phyloP scores from a whole-genome alignment of 92 coral and sea anemone species.

The Zoanthus solanderi region DNA sequence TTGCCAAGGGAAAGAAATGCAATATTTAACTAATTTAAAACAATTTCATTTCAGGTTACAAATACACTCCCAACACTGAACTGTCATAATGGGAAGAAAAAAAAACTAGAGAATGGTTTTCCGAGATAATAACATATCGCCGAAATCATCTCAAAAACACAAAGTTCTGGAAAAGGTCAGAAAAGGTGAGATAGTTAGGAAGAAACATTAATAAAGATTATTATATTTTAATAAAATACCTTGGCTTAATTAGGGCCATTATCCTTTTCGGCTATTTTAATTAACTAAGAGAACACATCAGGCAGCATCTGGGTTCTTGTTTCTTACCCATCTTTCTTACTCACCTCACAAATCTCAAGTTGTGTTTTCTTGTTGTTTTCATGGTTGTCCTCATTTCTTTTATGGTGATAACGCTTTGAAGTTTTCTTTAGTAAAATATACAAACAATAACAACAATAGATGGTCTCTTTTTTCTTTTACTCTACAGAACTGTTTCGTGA shows the following conservation, averaged over 20 bases:
- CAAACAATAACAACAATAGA: too few species aligned
- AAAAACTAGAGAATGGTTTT: constrained; percentile 15
- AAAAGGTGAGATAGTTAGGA: constrained; percentile 46
- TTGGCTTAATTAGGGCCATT: constrained; percentile 49
- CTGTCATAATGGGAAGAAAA: constrained; percentile 38
- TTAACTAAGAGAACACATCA: constrained; percentile 50
- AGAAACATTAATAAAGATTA: constrained; percentile 27
- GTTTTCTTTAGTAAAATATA: too few species aligned
- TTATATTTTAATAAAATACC: constrained; percentile 5
- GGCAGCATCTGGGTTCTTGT: constrained; percentile 51
- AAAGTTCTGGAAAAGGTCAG: constrained; percentile 52
- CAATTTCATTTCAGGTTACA: constrained; percentile 47
- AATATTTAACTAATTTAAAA: constrained; percentile 15
- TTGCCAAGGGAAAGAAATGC: constrained; percentile 27
- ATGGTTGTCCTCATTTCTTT: constrained; percentile 56
- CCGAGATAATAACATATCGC: constrained; percentile 47
- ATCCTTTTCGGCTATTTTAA: constrained; percentile 47
- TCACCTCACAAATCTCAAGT: constrained; percentile 57
- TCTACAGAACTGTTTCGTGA: too few species aligned
- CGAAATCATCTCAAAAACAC: constrained; percentile 49
- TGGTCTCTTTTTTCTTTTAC: too few species aligned
- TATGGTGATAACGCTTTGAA: constrained; percentile 2
- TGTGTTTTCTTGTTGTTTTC: constrained; percentile 52
- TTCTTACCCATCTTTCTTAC: constrained; percentile 50
- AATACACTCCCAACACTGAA: constrained; percentile 48